Percentiles rank a stretch among this genome's conserved stretches.
Conservation (phyloP, 1,140 invertebrate species). For the Neodiprion virginianus region DNA sequence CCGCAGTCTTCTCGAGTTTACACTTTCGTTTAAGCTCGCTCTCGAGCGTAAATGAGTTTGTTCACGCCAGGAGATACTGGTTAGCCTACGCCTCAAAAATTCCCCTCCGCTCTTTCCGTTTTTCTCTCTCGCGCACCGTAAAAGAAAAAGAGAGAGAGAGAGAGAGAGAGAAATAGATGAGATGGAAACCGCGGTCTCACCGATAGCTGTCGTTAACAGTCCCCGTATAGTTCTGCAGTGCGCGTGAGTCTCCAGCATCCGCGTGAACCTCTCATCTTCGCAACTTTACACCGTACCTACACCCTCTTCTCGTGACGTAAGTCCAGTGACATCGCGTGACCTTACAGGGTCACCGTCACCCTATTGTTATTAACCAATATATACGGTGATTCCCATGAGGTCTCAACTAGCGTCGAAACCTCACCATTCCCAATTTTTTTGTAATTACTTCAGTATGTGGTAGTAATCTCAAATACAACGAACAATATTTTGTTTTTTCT, state of each 20-base stretch:
- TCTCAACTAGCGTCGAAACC: no score
- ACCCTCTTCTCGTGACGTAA: constrained; percentile 7
- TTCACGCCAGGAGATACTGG: constrained; percentile 31
- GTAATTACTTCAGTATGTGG: no score
- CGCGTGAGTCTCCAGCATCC: not conserved
- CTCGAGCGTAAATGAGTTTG: constrained; percentile 13
- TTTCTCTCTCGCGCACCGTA: not conserved
- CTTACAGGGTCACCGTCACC: constrained; percentile 26
- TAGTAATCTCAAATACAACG: no score
- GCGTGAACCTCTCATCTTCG: not conserved
- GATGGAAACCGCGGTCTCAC: not conserved
- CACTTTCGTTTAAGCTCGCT: constrained; percentile 11
- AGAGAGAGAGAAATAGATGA: not conserved
- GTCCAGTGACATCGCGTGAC: not conserved
- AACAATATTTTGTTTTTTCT: no score
- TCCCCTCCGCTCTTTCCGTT: not conserved
- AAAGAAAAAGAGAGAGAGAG: not conserved
- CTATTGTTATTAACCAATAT: no score
- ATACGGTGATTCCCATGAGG: no score
- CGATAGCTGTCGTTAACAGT: not conserved
- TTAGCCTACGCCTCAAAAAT: constrained; percentile 32
- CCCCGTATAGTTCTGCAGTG: not conserved
- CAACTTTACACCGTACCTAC: constrained; percentile 25
- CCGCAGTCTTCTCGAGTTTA: constrained; percentile 19
- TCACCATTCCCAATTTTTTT: no score